A percentile compares a stretch with the other conserved stretches of the same genome.
phyloP scores from a whole-genome alignment of 2,113 vertebrate genomes.

The Oxyruncus cristatus region DNA sequence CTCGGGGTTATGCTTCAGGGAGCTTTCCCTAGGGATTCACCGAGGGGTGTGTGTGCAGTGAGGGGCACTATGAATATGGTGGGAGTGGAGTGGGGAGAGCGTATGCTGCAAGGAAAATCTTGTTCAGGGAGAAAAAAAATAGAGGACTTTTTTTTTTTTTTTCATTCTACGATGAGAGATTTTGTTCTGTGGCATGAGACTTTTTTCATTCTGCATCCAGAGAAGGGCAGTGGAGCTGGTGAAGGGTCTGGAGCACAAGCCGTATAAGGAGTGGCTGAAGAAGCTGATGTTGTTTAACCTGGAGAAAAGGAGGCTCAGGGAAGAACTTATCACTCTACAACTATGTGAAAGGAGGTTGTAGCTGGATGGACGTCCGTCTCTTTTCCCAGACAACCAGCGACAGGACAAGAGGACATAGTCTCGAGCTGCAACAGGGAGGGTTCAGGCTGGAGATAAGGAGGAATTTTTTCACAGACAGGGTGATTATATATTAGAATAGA shows the following conservation, averaged over 20 bases:
- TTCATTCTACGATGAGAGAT: neutral
- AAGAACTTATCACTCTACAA: neutral
- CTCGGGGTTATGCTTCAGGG: neutral
- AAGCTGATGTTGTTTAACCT: neutral
- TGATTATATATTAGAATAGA: too few species aligned
- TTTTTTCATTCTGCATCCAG: neutral
- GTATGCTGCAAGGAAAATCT: rapidly evolving
- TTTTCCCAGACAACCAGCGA: neutral
- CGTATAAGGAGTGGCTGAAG: neutral
- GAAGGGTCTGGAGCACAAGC: neutral
- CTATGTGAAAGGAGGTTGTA: neutral
- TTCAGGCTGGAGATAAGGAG: neutral
- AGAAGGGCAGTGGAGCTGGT: neutral
- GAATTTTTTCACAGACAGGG: neutral
- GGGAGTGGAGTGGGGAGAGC: rapidly evolving
- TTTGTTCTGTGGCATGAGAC: neutral
- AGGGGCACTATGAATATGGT: rapidly evolving
- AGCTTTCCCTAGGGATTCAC: neutral
- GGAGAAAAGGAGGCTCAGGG: neutral
- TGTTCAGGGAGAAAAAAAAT: rapidly evolving
- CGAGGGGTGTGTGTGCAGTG: rapidly evolving
- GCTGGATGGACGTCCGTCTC: rapidly evolving
- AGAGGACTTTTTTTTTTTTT: neutral
- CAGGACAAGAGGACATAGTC: neutral
- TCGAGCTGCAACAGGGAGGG: neutral